phyloP scores from a whole-genome alignment of 2,888 invertebrate genomes.

The Ornithoptera alexandrae region DNA sequence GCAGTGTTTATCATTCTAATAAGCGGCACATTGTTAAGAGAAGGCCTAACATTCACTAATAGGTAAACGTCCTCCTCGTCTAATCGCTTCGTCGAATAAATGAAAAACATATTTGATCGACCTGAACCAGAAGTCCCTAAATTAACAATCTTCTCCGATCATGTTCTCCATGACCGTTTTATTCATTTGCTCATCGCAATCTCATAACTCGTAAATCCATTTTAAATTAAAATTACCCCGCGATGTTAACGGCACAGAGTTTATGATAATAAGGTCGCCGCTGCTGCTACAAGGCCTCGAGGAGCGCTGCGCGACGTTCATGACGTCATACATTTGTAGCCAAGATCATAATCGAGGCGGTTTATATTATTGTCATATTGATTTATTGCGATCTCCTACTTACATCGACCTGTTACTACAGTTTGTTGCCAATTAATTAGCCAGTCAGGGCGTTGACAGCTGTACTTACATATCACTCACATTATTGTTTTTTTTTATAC shows the following conservation, averaged over 20 bases:
- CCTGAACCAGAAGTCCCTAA: background rate
- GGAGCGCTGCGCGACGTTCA: constrained; percentile 33
- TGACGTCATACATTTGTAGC: constrained; percentile 66
- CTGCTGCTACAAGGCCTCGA: constrained; percentile 37
- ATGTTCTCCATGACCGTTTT: constrained; percentile 22
- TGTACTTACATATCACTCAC: constrained; percentile 28
- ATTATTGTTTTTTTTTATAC: constrained; percentile 7
- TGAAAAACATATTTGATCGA: background rate
- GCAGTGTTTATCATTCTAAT: too few relatives aligned
- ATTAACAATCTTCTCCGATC: constrained; percentile 18
- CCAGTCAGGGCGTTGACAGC: constrained; percentile 45
- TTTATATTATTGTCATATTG: constrained; percentile 73
- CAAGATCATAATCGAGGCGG: constrained; percentile 70
- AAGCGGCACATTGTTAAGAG: too few relatives aligned
- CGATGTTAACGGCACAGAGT: constrained; percentile 34
- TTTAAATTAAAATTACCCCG: constrained; percentile 29
- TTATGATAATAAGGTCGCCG: constrained; percentile 28
- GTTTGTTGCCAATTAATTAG: constrained; percentile 59
- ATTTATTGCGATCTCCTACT: constrained; percentile 53
- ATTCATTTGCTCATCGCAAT: constrained; percentile 29
- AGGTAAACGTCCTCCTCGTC: too few relatives aligned
- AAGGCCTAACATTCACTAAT: too few relatives aligned
- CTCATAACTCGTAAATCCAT: constrained; percentile 23
- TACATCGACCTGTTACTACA: constrained; percentile 51
- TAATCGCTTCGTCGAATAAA: too few relatives aligned